phyloP scores from a whole-genome alignment of 2,113 vertebrate species.

The Rynchops niger region DNA sequence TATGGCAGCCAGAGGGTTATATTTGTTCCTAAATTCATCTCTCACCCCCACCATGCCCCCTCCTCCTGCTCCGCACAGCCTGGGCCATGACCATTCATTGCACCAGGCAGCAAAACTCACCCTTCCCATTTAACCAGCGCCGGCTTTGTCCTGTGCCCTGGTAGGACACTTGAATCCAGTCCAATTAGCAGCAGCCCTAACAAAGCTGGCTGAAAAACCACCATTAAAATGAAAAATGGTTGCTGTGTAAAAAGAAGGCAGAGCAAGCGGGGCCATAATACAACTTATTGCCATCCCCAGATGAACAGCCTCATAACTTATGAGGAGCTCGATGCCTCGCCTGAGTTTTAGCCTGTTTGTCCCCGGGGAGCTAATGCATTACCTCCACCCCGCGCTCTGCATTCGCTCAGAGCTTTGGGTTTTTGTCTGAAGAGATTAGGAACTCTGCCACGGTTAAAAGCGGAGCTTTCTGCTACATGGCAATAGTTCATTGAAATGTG shows the following conservation, averaged over 20 bases:
- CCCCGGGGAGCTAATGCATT: neutral
- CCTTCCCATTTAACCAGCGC: neutral
- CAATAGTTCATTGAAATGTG: neutral
- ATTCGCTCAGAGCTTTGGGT: neutral
- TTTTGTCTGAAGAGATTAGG: neutral
- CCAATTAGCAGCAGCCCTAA: constrained; percentile 54
- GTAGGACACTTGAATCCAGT: neutral
- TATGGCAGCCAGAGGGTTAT: neutral
- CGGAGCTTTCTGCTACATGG: neutral
- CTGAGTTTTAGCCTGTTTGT: neutral
- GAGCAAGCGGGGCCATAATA: neutral
- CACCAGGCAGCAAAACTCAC: neutral
- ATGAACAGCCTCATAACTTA: neutral
- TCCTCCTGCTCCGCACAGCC: neutral
- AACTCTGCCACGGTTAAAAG: neutral
- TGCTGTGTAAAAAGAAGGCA: neutral
- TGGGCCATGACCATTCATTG: neutral
- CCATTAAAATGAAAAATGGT: constrained; percentile 40
- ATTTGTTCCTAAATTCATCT: neutral
- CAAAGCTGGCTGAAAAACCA: neutral
- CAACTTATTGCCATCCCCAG: neutral
- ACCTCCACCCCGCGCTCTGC: fast-evolving
- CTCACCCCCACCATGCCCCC: neutral
- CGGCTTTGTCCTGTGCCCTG: neutral
- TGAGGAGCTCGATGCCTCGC: fast-evolving